These are phyloP conservation scores for Microtus ochrogaster DNA, from an alignment of 2,113 vertebrate species.

Conservation along the genomic window DNA sequence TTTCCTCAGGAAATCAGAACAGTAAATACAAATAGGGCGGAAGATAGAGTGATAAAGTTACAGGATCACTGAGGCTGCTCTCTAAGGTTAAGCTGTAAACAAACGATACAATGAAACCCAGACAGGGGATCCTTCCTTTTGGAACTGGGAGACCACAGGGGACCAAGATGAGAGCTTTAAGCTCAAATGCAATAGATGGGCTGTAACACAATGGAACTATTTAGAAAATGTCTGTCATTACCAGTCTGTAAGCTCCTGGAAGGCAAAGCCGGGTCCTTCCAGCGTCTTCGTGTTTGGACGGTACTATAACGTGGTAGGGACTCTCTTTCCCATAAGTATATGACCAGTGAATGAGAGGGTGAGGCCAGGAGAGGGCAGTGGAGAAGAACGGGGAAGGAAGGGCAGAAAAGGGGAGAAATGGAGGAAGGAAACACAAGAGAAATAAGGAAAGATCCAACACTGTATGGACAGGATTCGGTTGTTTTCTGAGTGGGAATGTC, in stretches of 20 bases:
- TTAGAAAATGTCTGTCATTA: neutral
- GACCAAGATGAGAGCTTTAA: neutral
- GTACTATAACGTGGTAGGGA: neutral
- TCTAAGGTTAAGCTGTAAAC: neutral
- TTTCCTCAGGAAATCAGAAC: neutral
- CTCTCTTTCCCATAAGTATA: neutral
- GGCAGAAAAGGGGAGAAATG: neutral
- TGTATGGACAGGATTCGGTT: too few relatives aligned
- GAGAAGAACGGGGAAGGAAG: neutral
- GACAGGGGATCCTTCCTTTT: neutral
- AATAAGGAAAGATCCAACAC: neutral
- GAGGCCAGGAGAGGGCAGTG: neutral
- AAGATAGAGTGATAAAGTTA: neutral
- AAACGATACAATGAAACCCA: neutral
- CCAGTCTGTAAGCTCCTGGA: neutral
- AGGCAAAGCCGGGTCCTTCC: neutral
- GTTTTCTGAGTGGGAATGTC: neutral
- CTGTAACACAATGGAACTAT: neutral
- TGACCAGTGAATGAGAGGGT: neutral
- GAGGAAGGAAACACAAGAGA: neutral
- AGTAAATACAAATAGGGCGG: neutral
- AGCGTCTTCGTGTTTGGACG: neutral
- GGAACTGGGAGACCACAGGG: neutral
- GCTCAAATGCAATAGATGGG: neutral
- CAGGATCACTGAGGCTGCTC: neutral